These are phyloP conservation scores for Lerema accius DNA, from an alignment of 1,140 invertebrate species.

Conservation along the genomic window DNA sequence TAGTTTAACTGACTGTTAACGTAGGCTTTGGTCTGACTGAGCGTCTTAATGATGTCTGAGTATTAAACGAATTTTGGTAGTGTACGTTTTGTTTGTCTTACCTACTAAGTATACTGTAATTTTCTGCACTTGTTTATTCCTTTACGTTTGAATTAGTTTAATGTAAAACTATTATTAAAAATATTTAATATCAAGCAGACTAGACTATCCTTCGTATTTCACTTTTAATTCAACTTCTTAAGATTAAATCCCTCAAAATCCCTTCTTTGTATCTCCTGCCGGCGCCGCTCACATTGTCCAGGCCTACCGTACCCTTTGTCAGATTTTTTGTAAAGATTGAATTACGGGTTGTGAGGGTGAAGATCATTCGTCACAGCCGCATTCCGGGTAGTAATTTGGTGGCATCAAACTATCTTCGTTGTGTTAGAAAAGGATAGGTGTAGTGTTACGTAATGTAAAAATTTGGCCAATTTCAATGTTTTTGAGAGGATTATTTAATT, in stretches of 20 bases:
- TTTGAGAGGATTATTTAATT: too few relatives aligned
- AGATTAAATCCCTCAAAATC: conserved; percentile 15
- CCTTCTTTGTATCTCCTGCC: conserved; percentile 53
- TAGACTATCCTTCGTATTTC: too few relatives aligned
- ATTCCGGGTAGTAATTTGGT: conserved; percentile 74
- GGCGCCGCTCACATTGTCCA: conserved; percentile 55
- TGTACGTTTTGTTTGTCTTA: too few relatives aligned
- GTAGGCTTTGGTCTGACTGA: too few relatives aligned
- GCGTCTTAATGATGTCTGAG: too few relatives aligned
- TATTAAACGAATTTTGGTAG: too few relatives aligned
- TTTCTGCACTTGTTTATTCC: too few relatives aligned
- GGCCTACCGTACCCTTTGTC: conserved; percentile 56
- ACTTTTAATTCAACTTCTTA: not conserved
- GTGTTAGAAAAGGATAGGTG: conserved; percentile 34
- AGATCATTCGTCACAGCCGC: conserved; percentile 67
- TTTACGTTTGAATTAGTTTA: too few relatives aligned
- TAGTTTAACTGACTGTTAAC: too few relatives aligned
- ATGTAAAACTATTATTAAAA: too few relatives aligned
- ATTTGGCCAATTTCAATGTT: conserved; percentile 6
- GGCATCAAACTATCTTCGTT: conserved; percentile 50
- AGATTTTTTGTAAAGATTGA: conserved; percentile 62
- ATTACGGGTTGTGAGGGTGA: conserved; percentile 71
- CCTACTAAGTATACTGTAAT: too few relatives aligned
- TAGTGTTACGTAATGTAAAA: conserved; percentile 24
- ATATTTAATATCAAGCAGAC: too few relatives aligned